phyloP scores from a whole-genome alignment of 2,113 vertebrate species.

The Delphinus delphis region DNA sequence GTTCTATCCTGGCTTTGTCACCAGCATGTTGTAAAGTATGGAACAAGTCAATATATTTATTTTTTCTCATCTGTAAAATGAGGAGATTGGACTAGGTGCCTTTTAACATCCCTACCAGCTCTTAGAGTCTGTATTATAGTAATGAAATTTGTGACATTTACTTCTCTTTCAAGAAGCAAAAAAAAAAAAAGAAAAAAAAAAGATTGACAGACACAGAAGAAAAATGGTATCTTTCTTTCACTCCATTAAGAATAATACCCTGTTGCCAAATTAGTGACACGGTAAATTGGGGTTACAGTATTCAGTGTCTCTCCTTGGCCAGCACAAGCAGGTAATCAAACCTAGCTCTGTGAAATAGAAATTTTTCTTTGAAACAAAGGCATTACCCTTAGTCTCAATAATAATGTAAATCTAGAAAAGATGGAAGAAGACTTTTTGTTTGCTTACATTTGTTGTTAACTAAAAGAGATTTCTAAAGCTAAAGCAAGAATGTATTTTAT shows the following conservation, averaged over 20 bases:
- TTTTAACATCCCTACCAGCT: background rate
- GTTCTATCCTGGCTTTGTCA: background rate
- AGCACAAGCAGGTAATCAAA: background rate
- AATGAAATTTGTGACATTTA: conserved; percentile 53
- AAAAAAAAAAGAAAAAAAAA: background rate
- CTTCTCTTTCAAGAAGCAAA: conserved; percentile 30
- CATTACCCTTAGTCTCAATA: background rate
- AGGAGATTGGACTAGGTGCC: background rate
- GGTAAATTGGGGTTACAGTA: conserved; percentile 4
- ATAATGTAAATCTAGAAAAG: background rate
- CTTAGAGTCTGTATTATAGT: background rate
- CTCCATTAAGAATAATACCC: conserved; percentile 15
- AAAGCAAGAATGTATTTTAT: background rate
- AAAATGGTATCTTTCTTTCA: conserved; percentile 61
- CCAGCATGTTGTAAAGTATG: background rate
- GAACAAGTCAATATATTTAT: background rate
- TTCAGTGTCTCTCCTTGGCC: background rate
- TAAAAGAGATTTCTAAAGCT: background rate
- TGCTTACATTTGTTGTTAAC: background rate
- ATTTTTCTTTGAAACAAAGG: conserved; percentile 28
- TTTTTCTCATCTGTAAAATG: conserved; percentile 7
- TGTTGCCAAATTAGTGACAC: conserved; percentile 49
- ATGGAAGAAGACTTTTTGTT: background rate
- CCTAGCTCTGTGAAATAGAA: background rate
- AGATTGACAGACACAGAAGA: conserved; percentile 26